Evolutionary conservation across 2,113 vertebrate genomes (phyloP).

Genomic region (Mirounga angustirostris): DNA sequence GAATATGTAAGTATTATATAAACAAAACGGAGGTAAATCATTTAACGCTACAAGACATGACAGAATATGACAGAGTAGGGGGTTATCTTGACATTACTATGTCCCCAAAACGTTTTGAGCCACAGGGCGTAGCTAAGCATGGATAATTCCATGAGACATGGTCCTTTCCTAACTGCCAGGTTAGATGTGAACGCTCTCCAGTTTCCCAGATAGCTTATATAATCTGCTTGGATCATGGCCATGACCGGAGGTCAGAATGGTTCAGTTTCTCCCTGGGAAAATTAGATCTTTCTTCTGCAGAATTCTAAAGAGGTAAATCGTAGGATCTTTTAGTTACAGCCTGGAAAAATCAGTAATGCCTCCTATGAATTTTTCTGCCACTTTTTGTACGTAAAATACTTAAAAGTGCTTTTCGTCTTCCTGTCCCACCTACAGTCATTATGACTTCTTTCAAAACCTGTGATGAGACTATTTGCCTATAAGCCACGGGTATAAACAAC

Average conservation of each 20-base stretch:
- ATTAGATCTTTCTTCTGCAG: constrained; percentile 47
- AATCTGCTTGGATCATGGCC: constrained; percentile 56
- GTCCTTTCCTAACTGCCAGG: constrained; percentile 28
- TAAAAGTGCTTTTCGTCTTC: constrained; percentile 36
- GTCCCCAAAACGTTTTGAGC: not conserved
- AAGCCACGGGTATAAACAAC: constrained; percentile 16
- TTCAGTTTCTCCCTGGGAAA: constrained; percentile 60
- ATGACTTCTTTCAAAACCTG: constrained; percentile 40
- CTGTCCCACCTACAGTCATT: not conserved
- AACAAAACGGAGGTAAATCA: constrained; percentile 36
- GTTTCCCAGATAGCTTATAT: constrained; percentile 62
- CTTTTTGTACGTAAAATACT: constrained; percentile 26
- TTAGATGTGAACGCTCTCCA: constrained; percentile 2
- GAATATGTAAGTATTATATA: not conserved
- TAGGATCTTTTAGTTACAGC: not conserved
- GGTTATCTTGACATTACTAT: constrained; percentile 18
- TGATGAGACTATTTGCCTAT: constrained; percentile 47
- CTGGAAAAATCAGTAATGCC: constrained; percentile 40
- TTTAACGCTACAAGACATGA: not conserved
- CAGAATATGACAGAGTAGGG: not conserved
- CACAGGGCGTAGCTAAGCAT: not conserved
- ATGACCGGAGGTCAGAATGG: constrained; percentile 43
- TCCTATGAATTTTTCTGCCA: constrained; percentile 43
- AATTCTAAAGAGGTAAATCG: constrained; percentile 60
- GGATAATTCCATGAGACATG: not conserved